Evolutionary conservation across 1,140 invertebrate genomes (phyloP).

Genomic region (Drosophila bocqueti): DNA sequence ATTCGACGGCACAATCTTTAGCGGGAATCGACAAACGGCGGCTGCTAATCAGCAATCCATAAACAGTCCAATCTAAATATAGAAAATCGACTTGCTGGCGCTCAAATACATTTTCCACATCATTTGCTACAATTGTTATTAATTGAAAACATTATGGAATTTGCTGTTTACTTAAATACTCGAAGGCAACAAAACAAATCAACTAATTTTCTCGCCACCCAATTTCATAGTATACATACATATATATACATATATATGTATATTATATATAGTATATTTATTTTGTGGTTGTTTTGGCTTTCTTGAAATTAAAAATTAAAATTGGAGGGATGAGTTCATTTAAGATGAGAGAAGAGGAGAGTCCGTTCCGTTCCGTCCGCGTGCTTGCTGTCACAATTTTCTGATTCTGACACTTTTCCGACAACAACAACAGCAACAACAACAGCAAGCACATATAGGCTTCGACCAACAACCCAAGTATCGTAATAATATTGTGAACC

Average conservation of each 20-base stretch:
- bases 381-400: conserved; percentile 68
- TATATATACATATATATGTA: background rate
- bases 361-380: conserved; percentile 30
- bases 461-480: conserved; percentile 17
- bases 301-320: conserved; percentile 17
- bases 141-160: conserved; percentile 76
- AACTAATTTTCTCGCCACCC: conserved; percentile 24
- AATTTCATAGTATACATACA: conserved; percentile 6
- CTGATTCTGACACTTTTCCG: conserved; percentile 55
- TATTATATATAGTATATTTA: background rate
- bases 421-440: conserved; percentile 27
- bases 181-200: conserved; percentile 39
- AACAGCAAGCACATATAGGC: background rate
- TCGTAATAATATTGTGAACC: conserved; percentile 55
- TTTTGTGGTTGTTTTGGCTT: conserved; percentile 13
- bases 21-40: background rate
- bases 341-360: conserved; percentile 9
- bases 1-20: background rate
- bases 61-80: background rate
- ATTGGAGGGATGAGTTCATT: conserved; percentile 46
- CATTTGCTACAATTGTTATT: conserved; percentile 66
- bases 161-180: conserved; percentile 62
- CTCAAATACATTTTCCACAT: conserved; percentile 12
- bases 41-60: conserved; percentile 4
- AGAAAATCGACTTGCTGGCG: background rate